Conservation (phyloP, 2,888 invertebrate species). For the Dicyrtoma fusca region DNA sequence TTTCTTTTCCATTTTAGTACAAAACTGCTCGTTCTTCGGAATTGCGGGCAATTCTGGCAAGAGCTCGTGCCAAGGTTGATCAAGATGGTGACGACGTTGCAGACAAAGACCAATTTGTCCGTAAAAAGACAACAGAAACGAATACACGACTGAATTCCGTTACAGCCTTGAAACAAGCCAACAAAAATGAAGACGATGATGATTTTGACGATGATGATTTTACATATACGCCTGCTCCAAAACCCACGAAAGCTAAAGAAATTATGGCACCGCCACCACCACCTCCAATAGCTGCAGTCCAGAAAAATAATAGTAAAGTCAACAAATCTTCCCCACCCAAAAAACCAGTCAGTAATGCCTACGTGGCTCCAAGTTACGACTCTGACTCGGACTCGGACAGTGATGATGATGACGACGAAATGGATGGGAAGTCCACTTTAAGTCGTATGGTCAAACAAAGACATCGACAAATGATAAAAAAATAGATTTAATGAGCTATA, state of each 20-base stretch:
- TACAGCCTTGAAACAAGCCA: neutral
- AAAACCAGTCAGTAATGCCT: neutral
- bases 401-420: conserved; percentile 39
- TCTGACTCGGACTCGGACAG: conserved; percentile 27
- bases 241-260: neutral
- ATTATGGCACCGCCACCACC: conserved; percentile 20
- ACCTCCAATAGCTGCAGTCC: conserved; percentile 16
- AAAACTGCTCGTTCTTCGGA: conserved; percentile 77
- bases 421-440: conserved; percentile 50
- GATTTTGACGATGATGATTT: conserved; percentile 40
- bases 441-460: conserved; percentile 49
- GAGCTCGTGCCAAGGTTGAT: conserved; percentile 73
- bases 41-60: conserved; percentile 73
- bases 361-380: conserved; percentile 17
- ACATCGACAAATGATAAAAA: conserved; percentile 48
- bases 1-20: conserved; percentile 70
- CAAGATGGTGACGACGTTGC: conserved; percentile 2
- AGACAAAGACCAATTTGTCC: neutral
- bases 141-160: conserved; percentile 23
- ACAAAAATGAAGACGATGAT: neutral
- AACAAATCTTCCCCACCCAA: neutral
- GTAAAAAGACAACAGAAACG: conserved; percentile 5
- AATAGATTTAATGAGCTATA: no score
- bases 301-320: no score
- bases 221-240: conserved; percentile 15